Evolutionary conservation across 2,113 vertebrate genomes (phyloP), one percentile per base, ranked within the genome.

Genomic region (Todiramphus saurophagus): DNA sequence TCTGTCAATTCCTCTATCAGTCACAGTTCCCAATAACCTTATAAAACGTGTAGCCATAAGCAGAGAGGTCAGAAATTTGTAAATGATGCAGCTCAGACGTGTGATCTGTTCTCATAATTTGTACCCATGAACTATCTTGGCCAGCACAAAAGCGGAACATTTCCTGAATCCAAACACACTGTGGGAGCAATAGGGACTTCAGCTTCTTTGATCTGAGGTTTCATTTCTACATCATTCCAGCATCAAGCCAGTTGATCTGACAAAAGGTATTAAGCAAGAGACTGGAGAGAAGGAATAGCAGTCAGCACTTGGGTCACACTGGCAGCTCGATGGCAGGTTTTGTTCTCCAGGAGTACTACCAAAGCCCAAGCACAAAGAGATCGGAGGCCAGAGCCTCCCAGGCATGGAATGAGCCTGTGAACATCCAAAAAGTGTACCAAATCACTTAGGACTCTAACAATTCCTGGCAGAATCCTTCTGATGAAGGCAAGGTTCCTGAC

Each of bases 251-350:
- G 59, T 23, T 77, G 90, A 73, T 69, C n/a, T 2, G 3, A 79
- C 19, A 76, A 30, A 77, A 87, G 62, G 13, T 41, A 66, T n/a
- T 44, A 75, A 84, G 30, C 39, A 73, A 87, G 44, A 94, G 75
- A 66, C 10, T 21, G 30, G 19, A 33, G 31, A 91, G 93, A 67
- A 77, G 35, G 46, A 91, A 58, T 5, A 7, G 0, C 55, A 83
- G 67, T 15, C 43, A 79, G 77, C 37, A 58, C n/a, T 62, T 24
- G 48, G 83, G 83, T 86, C 53, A 28, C 27, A 12, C 27, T 63
- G 67, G 85, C 78, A 95, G 90, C 75, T 93, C 69, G 87, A 88
- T 50, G 82, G 92, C 63, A 92, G 68, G 33, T 94, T 92, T 91
- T 83, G 44, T 86, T 81, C 64, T 83, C 64, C 55, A 70, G 17